Evolutionary conservation across 2,888 invertebrate genomes (phyloP).

Genomic region (Drosophila flavopinicola): DNA sequence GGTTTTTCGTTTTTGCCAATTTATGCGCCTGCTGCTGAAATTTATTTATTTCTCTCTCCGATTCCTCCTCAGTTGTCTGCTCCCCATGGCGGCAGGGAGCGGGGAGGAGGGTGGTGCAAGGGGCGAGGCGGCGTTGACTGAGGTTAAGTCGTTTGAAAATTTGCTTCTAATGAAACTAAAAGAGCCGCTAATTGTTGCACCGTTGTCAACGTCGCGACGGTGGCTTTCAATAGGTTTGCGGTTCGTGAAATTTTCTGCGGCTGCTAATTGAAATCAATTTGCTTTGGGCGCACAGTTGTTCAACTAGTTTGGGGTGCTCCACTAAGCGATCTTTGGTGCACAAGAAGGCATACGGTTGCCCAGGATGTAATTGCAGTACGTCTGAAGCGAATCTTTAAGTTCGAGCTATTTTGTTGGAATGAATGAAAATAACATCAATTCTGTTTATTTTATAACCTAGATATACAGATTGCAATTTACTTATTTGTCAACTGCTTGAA

Average conservation of each 20-base stretch:
- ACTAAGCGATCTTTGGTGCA: slow-evolving; percentile 11
- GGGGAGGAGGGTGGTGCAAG: neutral
- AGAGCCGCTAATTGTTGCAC: slow-evolving; percentile 66
- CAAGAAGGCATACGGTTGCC: neutral
- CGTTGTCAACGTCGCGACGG: slow-evolving; percentile 36
- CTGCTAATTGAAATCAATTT: slow-evolving; percentile 36
- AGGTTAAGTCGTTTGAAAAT: slow-evolving; percentile 68
- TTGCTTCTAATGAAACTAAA: slow-evolving; percentile 66
- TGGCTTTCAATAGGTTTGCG: slow-evolving; percentile 16
- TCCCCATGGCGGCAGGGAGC: neutral
- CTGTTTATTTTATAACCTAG: neutral
- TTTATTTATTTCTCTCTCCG: slow-evolving; percentile 52
- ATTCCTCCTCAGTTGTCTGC: slow-evolving; percentile 6
- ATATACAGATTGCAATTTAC: neutral
- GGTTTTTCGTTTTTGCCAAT: slow-evolving; percentile 30
- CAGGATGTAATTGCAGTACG: too few species aligned
- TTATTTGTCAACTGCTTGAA: neutral
- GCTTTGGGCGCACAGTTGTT: slow-evolving; percentile 4
- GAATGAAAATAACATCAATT: neutral
- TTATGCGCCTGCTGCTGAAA: slow-evolving; percentile 47
- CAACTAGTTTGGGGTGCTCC: slow-evolving; percentile 1
- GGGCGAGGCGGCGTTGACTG: slow-evolving; percentile 45
- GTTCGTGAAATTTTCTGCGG: slow-evolving; percentile 9
- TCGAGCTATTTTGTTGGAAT: too few species aligned
- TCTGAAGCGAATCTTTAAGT: neutral